A percentile compares a stretch with the other conserved stretches of the same genome.
Evolutionary conservation across 2,888 invertebrate genomes (phyloP).

Genomic region (Unio delphinus): DNA sequence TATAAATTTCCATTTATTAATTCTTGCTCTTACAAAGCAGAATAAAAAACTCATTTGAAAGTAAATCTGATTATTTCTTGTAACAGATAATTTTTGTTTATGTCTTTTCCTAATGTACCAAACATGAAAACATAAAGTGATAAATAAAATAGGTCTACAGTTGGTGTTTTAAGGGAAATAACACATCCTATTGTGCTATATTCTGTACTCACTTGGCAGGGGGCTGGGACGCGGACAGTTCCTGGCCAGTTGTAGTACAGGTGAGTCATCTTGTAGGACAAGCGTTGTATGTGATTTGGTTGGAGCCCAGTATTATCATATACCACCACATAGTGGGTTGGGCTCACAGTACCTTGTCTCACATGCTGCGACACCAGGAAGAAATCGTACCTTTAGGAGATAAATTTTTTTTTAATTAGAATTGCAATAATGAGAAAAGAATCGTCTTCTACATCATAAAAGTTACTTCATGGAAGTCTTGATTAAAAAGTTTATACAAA

Average conservation of each 20-base stretch:
- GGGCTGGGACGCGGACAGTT: constrained; percentile 90
- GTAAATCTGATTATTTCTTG: too few species aligned
- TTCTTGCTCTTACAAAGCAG: too few species aligned
- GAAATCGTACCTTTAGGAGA: constrained; percentile 79
- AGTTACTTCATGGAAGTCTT: too few species aligned
- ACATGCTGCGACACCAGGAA: constrained; percentile 90
- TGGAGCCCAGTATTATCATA: constrained; percentile 78
- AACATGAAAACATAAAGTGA: too few species aligned
- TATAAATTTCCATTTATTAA: too few species aligned
- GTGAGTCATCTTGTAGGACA: constrained; percentile 91
- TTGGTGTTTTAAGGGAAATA: not conserved
- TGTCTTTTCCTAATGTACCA: too few species aligned
- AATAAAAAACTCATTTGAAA: too few species aligned
- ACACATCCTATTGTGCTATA: not conserved
- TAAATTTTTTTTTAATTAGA: not conserved
- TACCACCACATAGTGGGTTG: constrained; percentile 90
- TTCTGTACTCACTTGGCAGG: constrained; percentile 69
- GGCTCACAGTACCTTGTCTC: constrained; percentile 89
- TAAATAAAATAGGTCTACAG: too few species aligned
- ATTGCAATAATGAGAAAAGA: too few species aligned
- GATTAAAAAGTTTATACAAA: too few species aligned
- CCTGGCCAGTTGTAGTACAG: constrained; percentile 98
- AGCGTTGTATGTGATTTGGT: constrained; percentile 86
- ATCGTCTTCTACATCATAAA: too few species aligned
- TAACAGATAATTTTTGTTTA: too few species aligned